Base-by-base conservation (phyloP, 2,797 vertebrate species). In the Pitangus sulphuratus region DNA sequence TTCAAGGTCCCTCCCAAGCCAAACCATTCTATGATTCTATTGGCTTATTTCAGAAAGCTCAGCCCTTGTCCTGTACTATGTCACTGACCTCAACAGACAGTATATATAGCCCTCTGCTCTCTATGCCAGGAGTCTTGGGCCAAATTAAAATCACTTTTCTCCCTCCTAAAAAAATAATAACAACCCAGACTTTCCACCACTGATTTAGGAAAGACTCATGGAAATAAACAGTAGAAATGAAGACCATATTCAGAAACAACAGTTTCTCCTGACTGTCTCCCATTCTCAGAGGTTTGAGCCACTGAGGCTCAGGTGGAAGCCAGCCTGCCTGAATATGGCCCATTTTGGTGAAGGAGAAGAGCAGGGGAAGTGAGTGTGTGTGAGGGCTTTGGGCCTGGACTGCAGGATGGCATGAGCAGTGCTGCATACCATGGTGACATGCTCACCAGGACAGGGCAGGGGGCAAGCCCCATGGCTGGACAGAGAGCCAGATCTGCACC, bases 1-100 rank as follows among this genome's bases (percentile, higher is more conserved):
- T 48, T 48, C 26, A 48, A 48, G 15, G 19, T 50, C 28, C 9
- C 26, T 53, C 58, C 33, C 58, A 51, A 31, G 10, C 10, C 33
- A 71, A 31, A 45, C 28, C 5, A 24, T 53, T 47, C 17, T 0
- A 0, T 17, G 25, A 31, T 31, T 78, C 50, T 65, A 31, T 13
- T 17, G 44, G n/a, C 9, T 84, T 66, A 16, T 79, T 90, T 77
- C 64, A 44, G 54, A 66, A 79, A 82, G 17, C 16, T 87, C 66
- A 68, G 18, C 39, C 35, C 3, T 0, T 26, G 19, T 30, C 50
- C 42, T 5, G 19, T 17, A 6, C 56, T 31, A 18, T 6, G 0
- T 37, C 1, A 0, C 47, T 77, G 77, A 61, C 25, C 11, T 62
- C 57, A 25, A 33, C 25, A 61, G 30, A 12, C 58, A 68, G 22